These are phyloP conservation scores for Tineola bisselliella DNA, from an alignment of 2,888 invertebrate genomes.

Conservation along the genomic window DNA sequence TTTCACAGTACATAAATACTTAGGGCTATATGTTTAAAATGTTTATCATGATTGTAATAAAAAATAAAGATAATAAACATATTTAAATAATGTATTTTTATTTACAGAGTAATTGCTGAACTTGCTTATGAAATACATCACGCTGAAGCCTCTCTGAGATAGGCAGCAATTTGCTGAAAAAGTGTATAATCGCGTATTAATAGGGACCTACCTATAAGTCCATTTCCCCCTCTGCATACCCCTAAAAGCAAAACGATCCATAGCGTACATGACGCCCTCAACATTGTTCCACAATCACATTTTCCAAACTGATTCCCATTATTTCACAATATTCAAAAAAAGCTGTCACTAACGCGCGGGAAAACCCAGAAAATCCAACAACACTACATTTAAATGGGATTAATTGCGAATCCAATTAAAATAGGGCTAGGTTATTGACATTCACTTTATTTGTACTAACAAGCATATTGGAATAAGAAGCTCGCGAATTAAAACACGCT, in stretches of 20 bases:
- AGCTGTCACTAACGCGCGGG: slow-evolving; percentile 17
- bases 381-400: background rate
- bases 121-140: too few species aligned
- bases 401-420: background rate
- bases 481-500: background rate
- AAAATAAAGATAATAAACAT: too few species aligned
- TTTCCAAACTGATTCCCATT: slow-evolving; percentile 23
- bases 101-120: too few species aligned
- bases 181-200: too few species aligned
- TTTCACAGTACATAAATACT: too few species aligned
- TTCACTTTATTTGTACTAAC: background rate
- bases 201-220: slow-evolving; percentile 56
- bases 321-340: slow-evolving; percentile 20
- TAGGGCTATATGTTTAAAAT: slow-evolving; percentile 5
- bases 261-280: slow-evolving; percentile 44
- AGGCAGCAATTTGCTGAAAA: too few species aligned
- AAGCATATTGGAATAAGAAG: background rate
- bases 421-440: background rate
- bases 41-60: too few species aligned
- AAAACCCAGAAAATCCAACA: slow-evolving; percentile 19
- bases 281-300: slow-evolving; percentile 59
- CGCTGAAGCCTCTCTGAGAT: too few species aligned
- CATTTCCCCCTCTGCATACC: slow-evolving; percentile 41
- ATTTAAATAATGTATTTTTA: too few species aligned
- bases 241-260: slow-evolving; percentile 44